Base-by-base conservation (phyloP, 2,888 invertebrate species). In the Xestia xanthographa region DNA sequence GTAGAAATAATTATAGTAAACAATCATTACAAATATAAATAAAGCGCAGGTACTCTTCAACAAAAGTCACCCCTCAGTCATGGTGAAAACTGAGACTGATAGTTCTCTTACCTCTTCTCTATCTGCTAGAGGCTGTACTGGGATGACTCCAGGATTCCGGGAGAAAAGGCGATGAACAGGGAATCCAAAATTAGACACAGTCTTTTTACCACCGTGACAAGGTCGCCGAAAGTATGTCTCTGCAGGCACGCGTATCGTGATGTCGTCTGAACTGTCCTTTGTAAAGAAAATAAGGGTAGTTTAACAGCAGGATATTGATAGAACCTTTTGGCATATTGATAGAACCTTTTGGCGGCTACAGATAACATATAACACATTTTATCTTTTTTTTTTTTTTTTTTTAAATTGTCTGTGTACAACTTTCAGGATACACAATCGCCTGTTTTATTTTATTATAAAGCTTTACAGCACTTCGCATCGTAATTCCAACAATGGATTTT, bases 391-490 rank as follows among this genome's bases (percentile, higher is more conserved):
- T n/a, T n/a, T n/a, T n/a, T n/a, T n/a, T n/a, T n/a, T n/a, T n/a
- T n/a, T n/a, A n/a, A n/a, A n/a, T n/a, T n/a, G n/a, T n/a, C n/a
- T n/a, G n/a, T n/a, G n/a, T n/a, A n/a, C n/a, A n/a, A n/a, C n/a
- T n/a, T n/a, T 20, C 3, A n/a, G 14, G 14, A 26, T 14, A 56
- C 14, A 26, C 26, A 56, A 8, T 56, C 56, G 26, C 56, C 2
- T 26, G n/a, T 26, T 56, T 43, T 22, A 1, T 12, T 41, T 56
- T 34, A 34, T 43, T 43, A 20, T n/a, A 50, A 5, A 0, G 22
- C 14, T 41, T 88, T n/a, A n/a, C n/a, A n/a, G n/a, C n/a, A 95
- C 96, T 92, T 95, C 89, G 80, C 94, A 94, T 80, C 95, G 87
- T 50, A 94, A 80, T 41, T 96, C 95, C 17, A 95, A 91, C 1